These are phyloP conservation scores for Pygocentrus nattereri DNA, from an alignment of 2,797 vertebrate species.

Conservation along the genomic window DNA sequence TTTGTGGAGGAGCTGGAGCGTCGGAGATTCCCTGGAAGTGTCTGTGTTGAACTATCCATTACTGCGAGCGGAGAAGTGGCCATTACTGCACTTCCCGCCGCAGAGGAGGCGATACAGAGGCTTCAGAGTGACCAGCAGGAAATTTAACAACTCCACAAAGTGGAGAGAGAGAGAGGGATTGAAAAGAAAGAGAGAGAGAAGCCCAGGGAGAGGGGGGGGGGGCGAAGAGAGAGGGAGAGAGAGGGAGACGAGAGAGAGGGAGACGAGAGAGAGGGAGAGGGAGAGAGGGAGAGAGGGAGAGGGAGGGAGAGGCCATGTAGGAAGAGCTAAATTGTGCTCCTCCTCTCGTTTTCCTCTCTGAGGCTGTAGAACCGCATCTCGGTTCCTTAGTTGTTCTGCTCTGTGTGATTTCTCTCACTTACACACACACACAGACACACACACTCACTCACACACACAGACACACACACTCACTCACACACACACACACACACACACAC, in stretches of 20 bases:
- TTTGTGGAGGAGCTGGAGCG: neutral
- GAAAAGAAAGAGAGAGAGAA: neutral
- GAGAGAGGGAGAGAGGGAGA: neutral
- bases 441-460: neutral
- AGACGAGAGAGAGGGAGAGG: neutral
- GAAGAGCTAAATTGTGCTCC: neutral
- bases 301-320: neutral
- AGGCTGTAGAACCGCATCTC: neutral
- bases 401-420: conserved; percentile 9
- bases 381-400: neutral
- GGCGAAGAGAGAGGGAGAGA: conserved; percentile 3
- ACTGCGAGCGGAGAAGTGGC: neutral
- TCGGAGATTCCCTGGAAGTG: neutral
- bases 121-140: too few species aligned
- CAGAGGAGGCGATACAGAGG: neutral
- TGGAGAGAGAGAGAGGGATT: neutral
- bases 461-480: conserved; percentile 1
- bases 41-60: neutral
- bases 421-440: conserved; percentile 1
- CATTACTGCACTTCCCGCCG: too few species aligned
- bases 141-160: neutral
- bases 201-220: too few species aligned
- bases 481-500: neutral
- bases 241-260: too few species aligned
- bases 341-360: neutral